A percentile compares a stretch with the other conserved stretches of the same genome.
Evolutionary conservation across 2,888 invertebrate species (phyloP).

Genomic region (Enoplolaimus lenunculus): DNA sequence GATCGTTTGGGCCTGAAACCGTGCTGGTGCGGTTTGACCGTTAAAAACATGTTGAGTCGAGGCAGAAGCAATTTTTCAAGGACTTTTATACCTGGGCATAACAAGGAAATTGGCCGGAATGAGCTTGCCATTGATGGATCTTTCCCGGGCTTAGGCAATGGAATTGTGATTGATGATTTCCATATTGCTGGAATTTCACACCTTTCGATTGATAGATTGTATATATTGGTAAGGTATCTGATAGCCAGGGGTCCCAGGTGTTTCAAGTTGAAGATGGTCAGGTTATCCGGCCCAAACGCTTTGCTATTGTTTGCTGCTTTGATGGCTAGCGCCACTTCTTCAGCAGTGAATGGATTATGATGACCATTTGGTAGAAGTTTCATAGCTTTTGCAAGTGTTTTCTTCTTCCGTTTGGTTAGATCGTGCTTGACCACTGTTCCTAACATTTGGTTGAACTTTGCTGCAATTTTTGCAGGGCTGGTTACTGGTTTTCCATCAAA

Average conservation of each 20-base stretch:
- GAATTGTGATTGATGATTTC: constrained; percentile 4
- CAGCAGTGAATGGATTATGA: not conserved
- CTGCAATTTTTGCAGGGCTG: not conserved
- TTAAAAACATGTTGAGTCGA: not conserved
- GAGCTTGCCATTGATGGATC: not conserved
- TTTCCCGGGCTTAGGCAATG: not conserved
- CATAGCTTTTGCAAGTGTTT: not conserved
- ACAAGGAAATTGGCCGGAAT: not conserved
- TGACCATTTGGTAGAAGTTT: not conserved
- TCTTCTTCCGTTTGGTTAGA: not conserved
- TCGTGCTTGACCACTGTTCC: not conserved
- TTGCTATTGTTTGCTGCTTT: not conserved
- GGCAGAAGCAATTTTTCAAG: not conserved
- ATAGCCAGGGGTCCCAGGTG: not conserved
- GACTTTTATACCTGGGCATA: not conserved
- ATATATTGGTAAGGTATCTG: not conserved
- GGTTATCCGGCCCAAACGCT: not conserved
- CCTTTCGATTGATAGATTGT: not conserved
- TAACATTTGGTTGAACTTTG: not conserved
- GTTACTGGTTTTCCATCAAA: not conserved
- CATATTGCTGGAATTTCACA: not conserved
- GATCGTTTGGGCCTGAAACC: not conserved
- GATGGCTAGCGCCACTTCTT: not conserved
- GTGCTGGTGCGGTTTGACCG: not conserved
- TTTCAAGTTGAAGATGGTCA: not conserved